These are phyloP conservation scores for Sycon ciliatum DNA, from an alignment of 37 sponge, comb jelly and placozoan genomes.

Conservation along the genomic window DNA sequence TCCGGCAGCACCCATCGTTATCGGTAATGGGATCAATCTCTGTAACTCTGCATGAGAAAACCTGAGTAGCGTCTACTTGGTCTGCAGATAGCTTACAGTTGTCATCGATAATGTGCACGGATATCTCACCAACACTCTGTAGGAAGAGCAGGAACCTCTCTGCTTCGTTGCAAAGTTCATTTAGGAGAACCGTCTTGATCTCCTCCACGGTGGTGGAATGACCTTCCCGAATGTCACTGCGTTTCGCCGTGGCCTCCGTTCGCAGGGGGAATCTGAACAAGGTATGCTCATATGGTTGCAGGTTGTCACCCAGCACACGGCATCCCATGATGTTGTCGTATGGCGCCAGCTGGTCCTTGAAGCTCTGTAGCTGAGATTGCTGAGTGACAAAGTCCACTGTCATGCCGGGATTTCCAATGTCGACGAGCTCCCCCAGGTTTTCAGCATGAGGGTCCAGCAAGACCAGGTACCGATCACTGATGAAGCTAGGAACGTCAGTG, in stretches of 20 bases:
- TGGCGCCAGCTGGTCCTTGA: constrained; percentile 53
- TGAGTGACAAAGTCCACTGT: constrained; percentile 22
- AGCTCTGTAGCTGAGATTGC: background rate
- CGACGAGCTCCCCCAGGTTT: constrained; percentile 25
- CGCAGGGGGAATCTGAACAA: constrained; percentile 69
- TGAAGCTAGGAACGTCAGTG: constrained; percentile 42
- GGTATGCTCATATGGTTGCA: constrained; percentile 35
- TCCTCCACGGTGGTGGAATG: constrained; percentile 10
- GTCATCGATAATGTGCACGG: too few species aligned
- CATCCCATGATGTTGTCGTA: constrained; percentile 64
- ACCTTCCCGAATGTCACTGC: constrained; percentile 44
- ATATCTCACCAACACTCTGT: constrained; percentile 28
- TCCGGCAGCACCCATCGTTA: too few species aligned
- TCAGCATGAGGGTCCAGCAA: constrained; percentile 58
- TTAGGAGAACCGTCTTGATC: background rate
- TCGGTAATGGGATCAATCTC: too few species aligned
- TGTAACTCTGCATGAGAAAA: too few species aligned
- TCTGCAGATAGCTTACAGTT: too few species aligned
- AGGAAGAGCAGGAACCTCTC: constrained; percentile 50
- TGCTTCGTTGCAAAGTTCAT: constrained; percentile 5
- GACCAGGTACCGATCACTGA: constrained; percentile 32
- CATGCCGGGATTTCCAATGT: constrained; percentile 36
- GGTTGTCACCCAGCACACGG: background rate
- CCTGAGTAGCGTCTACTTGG: too few species aligned
- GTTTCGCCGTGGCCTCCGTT: background rate